These are phyloP conservation scores for Cololabis saira DNA, from an alignment of 2,113 vertebrate species.

Conservation along the genomic window DNA sequence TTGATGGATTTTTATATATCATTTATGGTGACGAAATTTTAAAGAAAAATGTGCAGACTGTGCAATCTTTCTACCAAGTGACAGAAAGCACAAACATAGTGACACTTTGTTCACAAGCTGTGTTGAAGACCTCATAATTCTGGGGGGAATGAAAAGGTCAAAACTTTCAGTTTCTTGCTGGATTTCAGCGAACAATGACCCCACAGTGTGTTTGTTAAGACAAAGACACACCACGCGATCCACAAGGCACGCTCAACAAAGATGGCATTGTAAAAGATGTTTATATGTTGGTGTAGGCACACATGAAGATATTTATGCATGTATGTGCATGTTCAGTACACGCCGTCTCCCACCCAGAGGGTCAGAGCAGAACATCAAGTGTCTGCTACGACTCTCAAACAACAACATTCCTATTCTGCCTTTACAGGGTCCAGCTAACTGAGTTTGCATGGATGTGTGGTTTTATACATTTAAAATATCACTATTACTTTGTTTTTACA, in stretches of 20 bases:
- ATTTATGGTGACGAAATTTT: not conserved
- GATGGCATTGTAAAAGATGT: slow-evolving; percentile 68
- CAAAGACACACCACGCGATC: slow-evolving; percentile 52
- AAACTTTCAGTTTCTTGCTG: slow-evolving; percentile 54
- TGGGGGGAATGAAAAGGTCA: slow-evolving; percentile 60
- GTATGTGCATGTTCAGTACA: slow-evolving; percentile 42
- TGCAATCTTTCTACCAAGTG: not conserved
- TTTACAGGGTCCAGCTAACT: not conserved
- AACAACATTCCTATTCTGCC: slow-evolving; percentile 3
- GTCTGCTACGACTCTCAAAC: slow-evolving; percentile 1
- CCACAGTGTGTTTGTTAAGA: slow-evolving; percentile 72
- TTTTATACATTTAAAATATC: not conserved
- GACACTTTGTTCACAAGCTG: slow-evolving; percentile 33
- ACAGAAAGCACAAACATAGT: slow-evolving; percentile 19
- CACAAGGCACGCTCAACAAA: slow-evolving; percentile 57
- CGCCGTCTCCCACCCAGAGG: slow-evolving; percentile 17
- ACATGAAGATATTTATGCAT: slow-evolving; percentile 36
- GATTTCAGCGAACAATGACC: slow-evolving; percentile 75
- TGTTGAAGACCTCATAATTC: slow-evolving; percentile 36
- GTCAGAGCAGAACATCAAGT: not conserved
- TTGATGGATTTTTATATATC: too few relatives aligned
- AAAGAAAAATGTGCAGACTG: not conserved
- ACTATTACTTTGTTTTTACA: not conserved
- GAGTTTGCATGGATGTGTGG: not conserved
- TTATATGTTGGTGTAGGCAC: slow-evolving; percentile 18